Evolutionary conservation across 2,113 vertebrate species (phyloP).

Genomic region (Charina bottae): DNA sequence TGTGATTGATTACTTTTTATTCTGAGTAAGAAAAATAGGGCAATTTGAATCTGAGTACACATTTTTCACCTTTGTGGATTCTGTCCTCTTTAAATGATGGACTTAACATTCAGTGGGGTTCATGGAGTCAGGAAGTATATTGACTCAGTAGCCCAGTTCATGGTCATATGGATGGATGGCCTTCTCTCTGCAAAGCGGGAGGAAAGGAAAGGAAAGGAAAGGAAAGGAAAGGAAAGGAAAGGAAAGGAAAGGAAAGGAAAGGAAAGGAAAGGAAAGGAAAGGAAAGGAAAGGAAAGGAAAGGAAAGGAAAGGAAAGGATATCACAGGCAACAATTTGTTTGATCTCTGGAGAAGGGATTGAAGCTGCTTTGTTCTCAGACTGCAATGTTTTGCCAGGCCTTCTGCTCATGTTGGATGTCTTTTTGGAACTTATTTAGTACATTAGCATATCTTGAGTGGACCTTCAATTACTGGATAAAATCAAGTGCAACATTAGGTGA

Average conservation of each 20-base stretch:
- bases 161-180: constrained; percentile 73
- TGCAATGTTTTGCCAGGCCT: constrained; percentile 59
- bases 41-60: constrained; percentile 51
- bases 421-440: constrained; percentile 53
- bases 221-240: constrained; percentile 64
- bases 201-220: constrained; percentile 55
- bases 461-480: constrained; percentile 36
- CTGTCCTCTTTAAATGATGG: constrained; percentile 56
- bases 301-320: constrained; percentile 73
- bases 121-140: constrained; percentile 55
- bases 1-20: constrained; percentile 39
- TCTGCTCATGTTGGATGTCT: constrained; percentile 57
- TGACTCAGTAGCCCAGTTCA: constrained; percentile 58
- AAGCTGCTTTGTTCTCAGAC: constrained; percentile 72
- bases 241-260: constrained; percentile 71
- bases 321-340: constrained; percentile 73
- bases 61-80: constrained; percentile 68
- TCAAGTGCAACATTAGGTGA: not conserved
- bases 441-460: constrained; percentile 36
- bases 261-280: constrained; percentile 71
- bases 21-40: constrained; percentile 44
- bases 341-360: constrained; percentile 72
- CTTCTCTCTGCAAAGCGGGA: constrained; percentile 71
- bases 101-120: constrained; percentile 67
- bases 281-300: constrained; percentile 48